These are phyloP conservation scores for Cartodere bifasciata DNA, from an alignment of 2,888 invertebrate species.

Conservation along the genomic window DNA sequence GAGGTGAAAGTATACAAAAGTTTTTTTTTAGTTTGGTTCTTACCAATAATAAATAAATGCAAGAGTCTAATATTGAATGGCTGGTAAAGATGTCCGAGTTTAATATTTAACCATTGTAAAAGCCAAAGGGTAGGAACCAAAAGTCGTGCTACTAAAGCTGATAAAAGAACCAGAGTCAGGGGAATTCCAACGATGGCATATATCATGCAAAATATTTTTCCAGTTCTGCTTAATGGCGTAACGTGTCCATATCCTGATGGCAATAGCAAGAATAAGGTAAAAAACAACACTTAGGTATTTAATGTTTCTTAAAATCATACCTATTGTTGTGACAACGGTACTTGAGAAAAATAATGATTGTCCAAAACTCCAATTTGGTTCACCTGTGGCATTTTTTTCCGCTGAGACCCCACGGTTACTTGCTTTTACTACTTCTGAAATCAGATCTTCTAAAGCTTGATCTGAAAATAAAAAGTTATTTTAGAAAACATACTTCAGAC, in stretches of 20 bases:
- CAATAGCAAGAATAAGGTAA: no score
- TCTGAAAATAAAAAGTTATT: slow-evolving; percentile 41
- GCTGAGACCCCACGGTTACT: slow-evolving; percentile 69
- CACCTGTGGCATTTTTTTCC: slow-evolving; percentile 59
- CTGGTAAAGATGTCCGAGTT: slow-evolving; percentile 58
- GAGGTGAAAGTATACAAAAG: no score
- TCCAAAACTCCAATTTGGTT: slow-evolving; percentile 83
- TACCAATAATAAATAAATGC: slow-evolving; percentile 58
- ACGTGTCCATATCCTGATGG: slow-evolving; percentile 84
- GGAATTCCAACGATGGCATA: slow-evolving; percentile 81
- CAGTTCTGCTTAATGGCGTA: slow-evolving; percentile 71
- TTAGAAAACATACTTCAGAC: no score
- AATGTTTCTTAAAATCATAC: slow-evolving; percentile 31
- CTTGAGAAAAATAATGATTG: slow-evolving; percentile 81
- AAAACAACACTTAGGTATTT: not conserved
- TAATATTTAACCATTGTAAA: slow-evolving; percentile 54
- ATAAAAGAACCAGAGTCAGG: slow-evolving; percentile 68
- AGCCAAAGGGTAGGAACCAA: slow-evolving; percentile 61
- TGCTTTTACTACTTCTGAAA: slow-evolving; percentile 58
- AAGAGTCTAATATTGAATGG: slow-evolving; percentile 65
- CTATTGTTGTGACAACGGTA: slow-evolving; percentile 82
- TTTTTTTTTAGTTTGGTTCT: no score
- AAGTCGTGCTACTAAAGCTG: slow-evolving; percentile 70
- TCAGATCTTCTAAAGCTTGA: slow-evolving; percentile 57
- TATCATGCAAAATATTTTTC: slow-evolving; percentile 78